phyloP scores from a whole-genome alignment of 2,797 vertebrate species.

The Dallia pectoralis region DNA sequence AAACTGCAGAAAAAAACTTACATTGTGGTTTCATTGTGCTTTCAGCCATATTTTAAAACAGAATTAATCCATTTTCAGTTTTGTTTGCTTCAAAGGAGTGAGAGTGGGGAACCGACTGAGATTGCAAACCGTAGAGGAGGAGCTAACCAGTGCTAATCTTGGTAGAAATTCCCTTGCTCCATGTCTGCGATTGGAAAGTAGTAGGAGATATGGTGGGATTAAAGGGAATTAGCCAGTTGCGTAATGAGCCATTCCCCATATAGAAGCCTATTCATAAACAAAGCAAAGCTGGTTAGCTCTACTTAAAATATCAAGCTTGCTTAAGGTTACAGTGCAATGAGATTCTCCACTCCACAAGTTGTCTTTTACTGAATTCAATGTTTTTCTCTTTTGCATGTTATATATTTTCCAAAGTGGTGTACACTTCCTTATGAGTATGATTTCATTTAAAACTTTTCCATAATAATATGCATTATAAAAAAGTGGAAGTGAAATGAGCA shows the following conservation, averaged over 20 bases:
- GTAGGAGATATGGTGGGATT: slow-evolving; percentile 68
- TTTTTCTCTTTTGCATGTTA: neutral
- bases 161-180: slow-evolving; percentile 53
- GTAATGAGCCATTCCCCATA: slow-evolving; percentile 74
- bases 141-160: slow-evolving; percentile 72
- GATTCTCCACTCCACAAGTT: slow-evolving; percentile 1
- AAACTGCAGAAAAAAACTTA: slow-evolving; percentile 58
- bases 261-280: slow-evolving; percentile 71
- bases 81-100: slow-evolving; percentile 37
- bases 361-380: neutral
- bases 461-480: neutral
- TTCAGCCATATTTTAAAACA: slow-evolving; percentile 42
- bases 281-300: slow-evolving; percentile 63
- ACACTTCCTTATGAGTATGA: neutral
- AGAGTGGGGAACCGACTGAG: slow-evolving; percentile 23
- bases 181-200: slow-evolving; percentile 60
- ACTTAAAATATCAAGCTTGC: slow-evolving; percentile 20
- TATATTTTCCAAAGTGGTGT: neutral
- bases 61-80: slow-evolving; percentile 61
- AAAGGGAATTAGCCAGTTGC: slow-evolving; percentile 73
- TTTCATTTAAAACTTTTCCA: neutral
- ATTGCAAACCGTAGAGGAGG: slow-evolving; percentile 61
- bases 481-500: neutral
- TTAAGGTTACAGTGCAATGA: slow-evolving; percentile 6
- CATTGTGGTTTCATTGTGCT: slow-evolving; percentile 54